Evolutionary conservation across 2,113 vertebrate genomes (phyloP), one percentile per base, ranked within the genome.

Genomic region (Trichechus manatus): DNA sequence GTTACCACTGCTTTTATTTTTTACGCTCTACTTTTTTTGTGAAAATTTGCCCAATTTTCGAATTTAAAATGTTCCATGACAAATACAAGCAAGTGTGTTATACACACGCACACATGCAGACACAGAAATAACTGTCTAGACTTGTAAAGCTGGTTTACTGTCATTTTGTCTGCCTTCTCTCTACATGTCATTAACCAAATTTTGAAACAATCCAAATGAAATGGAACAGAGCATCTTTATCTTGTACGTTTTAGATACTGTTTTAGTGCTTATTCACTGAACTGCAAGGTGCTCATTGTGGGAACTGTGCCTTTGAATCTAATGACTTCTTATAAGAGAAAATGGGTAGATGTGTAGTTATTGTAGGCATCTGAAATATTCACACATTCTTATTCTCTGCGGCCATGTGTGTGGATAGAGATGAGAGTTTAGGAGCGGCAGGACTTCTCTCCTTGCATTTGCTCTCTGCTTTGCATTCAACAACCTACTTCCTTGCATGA

Each of bases 171-270:
- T 1, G 3, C n/a, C 91, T 92, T 33, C 6, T 75, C 11, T 79
- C 63, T 53, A 0, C 74, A 64, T n/a, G 23, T 75, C 66, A 47
- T 68, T 50, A 88, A 56, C 39, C 25, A n/a, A 80, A 79, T 66
- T 96, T 93, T 87, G 33, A 89, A 87, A 59, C 14, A 79, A 95
- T 44, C 39, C 63, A 90, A 68, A 66, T 83, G 61, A 94, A 95
- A 74, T 17, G 42, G 77, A 95, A 44, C 36, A 87, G 47, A 81
- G n/a, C 9, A 8, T 53, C 85, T 85, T 85, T 70, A 50, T 90
- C 59, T 93, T 74, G 63, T 27, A 81, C 31, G 36, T 95, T 87
- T 33, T n/a, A 59, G 39, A 87, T 91, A 39, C 33, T 64, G 19
- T 80, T 93, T 89, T 39, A 77, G 36, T n/a, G n/a, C 56, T 75